Evolutionary conservation across 1,140 invertebrate genomes (phyloP).

Genomic region (Drosophila kanapiae): DNA sequence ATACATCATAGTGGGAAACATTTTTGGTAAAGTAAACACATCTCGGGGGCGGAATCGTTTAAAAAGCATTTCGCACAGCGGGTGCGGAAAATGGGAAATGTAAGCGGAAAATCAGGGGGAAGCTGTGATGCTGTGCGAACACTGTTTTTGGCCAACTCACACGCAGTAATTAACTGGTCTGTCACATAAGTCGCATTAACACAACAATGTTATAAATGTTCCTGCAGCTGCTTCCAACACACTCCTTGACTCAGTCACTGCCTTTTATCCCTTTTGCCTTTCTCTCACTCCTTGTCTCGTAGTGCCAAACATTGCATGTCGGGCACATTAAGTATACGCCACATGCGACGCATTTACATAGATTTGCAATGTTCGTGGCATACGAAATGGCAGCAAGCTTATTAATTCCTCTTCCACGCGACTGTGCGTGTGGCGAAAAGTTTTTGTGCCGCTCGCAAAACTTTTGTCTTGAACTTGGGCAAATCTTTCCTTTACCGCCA

Average conservation of each 20-base stretch:
- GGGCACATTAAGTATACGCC: constrained; percentile 75
- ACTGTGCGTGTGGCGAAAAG: constrained; percentile 38
- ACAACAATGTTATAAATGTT: constrained; percentile 80
- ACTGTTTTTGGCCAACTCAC: constrained; percentile 56
- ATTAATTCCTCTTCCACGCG: constrained; percentile 66
- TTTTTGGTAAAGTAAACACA: constrained; percentile 71
- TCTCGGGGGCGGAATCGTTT: constrained; percentile 19
- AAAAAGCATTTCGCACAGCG: constrained; percentile 66
- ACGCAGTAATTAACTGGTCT: constrained; percentile 76
- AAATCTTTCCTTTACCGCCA: constrained; percentile 10
- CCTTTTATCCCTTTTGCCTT: not conserved
- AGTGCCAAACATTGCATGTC: constrained; percentile 56
- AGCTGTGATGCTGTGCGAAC: constrained; percentile 22
- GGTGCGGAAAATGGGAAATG: constrained; percentile 6
- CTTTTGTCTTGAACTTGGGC: constrained; percentile 32
- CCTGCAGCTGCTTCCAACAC: constrained; percentile 38
- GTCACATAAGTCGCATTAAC: constrained; percentile 82
- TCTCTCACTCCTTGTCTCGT: not conserved
- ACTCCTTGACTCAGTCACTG: not conserved
- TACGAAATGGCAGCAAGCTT: constrained; percentile 59
- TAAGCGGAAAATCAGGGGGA: constrained; percentile 9
- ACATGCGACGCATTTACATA: constrained; percentile 75
- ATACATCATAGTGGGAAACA: constrained; percentile 45
- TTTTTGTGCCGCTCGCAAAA: constrained; percentile 8
- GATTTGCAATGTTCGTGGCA: constrained; percentile 67